Evolutionary conservation across 2,797 vertebrate species (phyloP), one percentile per base, ranked within the genome.

Genomic region (Emys orbicularis): DNA sequence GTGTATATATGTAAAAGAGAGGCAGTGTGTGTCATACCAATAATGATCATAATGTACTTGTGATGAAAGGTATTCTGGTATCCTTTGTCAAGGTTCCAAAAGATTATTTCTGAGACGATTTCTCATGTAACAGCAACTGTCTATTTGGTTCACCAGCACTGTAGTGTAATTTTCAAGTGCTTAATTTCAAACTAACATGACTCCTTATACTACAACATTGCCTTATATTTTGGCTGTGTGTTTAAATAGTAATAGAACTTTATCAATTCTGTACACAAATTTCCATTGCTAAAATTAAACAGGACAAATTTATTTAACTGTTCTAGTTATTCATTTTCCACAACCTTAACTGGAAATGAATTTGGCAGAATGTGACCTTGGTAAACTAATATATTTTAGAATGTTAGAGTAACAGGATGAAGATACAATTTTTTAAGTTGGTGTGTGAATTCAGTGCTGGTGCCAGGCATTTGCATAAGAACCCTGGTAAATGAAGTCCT

Each of bases 111-210:
- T 87, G 89, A 92, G 82, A 94, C 49, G 89, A 94, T 93, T 84
- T 89, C 25, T 87, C 95, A 87, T 92, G 57, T 79, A 88, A 87
- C 93, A 96, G 93, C 91, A 93, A 90, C 82, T 93, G 57, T 92
- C 80, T 44, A 34, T 96, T 96, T 94, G 41, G 34, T 94, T 95
- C 74, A 59, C 92, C 82, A 93, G 54, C 89, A 94, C 18, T 90
- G 89, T 5, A 0, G 7, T 76, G 7, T 92, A 79, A 81, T 91
- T 96, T 95, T 84, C 85, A 44, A 94, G 84, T 56, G 44, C 83
- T 89, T 89, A 94, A 79, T 49, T 41, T 88, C 79, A 76, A 93
- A 50, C 77, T 93, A 92, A 86, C 27, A 31, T 19, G 82, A 84
- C 84, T 31, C 29, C 27, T 34, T 93, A 82, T 79, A 84, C 80